Evolutionary conservation across 92 coral and sea anemone genomes (phyloP), one percentile per base, ranked within the genome.

Genomic region (Zoanthus sansibaricus): DNA sequence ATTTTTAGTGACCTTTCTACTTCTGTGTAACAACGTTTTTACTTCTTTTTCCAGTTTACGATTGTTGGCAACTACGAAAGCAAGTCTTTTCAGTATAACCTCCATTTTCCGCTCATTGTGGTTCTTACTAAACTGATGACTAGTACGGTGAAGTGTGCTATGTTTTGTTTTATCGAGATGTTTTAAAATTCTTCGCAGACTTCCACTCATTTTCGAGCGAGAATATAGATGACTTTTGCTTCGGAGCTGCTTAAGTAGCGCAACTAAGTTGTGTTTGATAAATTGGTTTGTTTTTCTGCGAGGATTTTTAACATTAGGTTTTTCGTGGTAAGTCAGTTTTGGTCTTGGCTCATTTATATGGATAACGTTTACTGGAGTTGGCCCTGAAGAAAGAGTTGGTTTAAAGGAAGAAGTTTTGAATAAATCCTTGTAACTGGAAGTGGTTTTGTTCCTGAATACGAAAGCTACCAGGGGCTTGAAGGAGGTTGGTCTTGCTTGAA

Each of bases 381-480:
- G 82, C 20, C 83, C 91, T 7, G 12, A 55, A 1, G 76, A 31
- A 13, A 49, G 70, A 33, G 76, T 66, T 25, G 85, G 71, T n/a
- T 67, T 78, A 62, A 88, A 83, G 33, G 48, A 18, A 32, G 91
- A 72, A 20, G 58, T 45, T 37, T 84, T 83, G 2, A 90, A 76
- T 1, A 83, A 78, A 14, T 92, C 94, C 21, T 77, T 83, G 7
- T 74, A 14, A 7, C 89, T 80, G 18, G 91, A 71, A 11, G 78
- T 82, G 10, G 93, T 83, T 44, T 86, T 92, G 72, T 96, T 95
- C 49, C 92, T 93, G 10, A 93, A 59, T 42, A 97, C 82, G 76
- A 95, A 97, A 3, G 95, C 94, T 64, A 97, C 79, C 92, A 74
- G 91, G 3, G 98, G 98, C 84, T 93, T 91, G 83, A 86, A 97